Percentiles rank a stretch among this genome's conserved stretches.
These are phyloP conservation scores for Andrena bicolor DNA, from an alignment of 2,888 invertebrate genomes.

Conservation along the genomic window DNA sequence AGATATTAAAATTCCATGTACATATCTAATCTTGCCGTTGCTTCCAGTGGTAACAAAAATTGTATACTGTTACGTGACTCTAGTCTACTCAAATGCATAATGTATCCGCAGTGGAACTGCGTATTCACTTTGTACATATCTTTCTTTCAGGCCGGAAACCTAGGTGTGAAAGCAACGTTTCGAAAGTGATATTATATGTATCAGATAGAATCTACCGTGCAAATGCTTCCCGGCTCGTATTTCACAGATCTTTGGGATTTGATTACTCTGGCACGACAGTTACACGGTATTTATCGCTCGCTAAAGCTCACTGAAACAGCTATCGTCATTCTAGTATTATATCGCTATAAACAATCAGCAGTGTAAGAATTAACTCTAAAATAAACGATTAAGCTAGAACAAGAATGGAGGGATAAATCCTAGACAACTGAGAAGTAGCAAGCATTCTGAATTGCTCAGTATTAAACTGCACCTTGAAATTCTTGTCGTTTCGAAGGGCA, in stretches of 20 bases:
- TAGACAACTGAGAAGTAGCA: too few relatives aligned
- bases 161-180: slow-evolving; percentile 36
- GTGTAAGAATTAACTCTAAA: too few relatives aligned
- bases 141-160: slow-evolving; percentile 36
- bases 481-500: neutral
- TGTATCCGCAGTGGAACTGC: slow-evolving; percentile 23
- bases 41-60: neutral
- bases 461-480: neutral
- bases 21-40: neutral
- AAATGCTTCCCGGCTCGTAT: slow-evolving; percentile 31
- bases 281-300: neutral
- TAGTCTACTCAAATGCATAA: slow-evolving; percentile 22
- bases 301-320: neutral
- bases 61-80: slow-evolving; percentile 14
- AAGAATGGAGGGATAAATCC: too few relatives aligned
- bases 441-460: neutral
- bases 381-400: too few relatives aligned
- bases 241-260: slow-evolving; percentile 30
- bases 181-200: slow-evolving; percentile 31
- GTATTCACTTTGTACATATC: slow-evolving; percentile 31
- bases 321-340: neutral
- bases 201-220: slow-evolving; percentile 21
- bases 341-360: too few relatives aligned
- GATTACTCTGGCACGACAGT: slow-evolving; percentile 4
- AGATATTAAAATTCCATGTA: too few relatives aligned